Evolutionary conservation across 1,140 invertebrate species (phyloP).

Genomic region (Lepidurus couesii): DNA sequence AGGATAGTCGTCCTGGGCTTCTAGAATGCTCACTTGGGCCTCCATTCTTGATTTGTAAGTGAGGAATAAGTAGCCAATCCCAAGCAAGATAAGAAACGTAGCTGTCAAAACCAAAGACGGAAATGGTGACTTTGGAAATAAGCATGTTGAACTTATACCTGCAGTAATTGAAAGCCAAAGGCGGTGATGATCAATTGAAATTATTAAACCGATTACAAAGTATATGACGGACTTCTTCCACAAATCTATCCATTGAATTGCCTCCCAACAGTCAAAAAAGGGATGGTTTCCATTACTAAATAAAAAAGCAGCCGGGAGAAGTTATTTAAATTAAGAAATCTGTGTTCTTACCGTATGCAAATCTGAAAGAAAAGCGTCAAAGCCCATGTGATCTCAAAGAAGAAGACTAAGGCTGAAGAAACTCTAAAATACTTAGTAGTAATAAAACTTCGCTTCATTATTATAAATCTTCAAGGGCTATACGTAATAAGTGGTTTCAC

Average conservation of each 20-base stretch:
- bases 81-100: slow-evolving; percentile 43
- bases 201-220: slow-evolving; percentile 45
- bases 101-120: slow-evolving; percentile 40
- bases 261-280: slow-evolving; percentile 45
- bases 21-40: slow-evolving; percentile 34
- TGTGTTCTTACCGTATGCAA: slow-evolving; percentile 44
- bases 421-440: slow-evolving; percentile 40
- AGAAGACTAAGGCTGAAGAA: slow-evolving; percentile 45
- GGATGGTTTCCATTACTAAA: slow-evolving; percentile 35
- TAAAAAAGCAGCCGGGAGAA: background rate
- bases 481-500: slow-evolving; percentile 18
- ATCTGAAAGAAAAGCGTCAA: slow-evolving; percentile 48
- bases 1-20: slow-evolving; percentile 35
- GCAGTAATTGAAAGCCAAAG: slow-evolving; percentile 49
- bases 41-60: slow-evolving; percentile 31
- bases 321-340: background rate
- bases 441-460: slow-evolving; percentile 10
- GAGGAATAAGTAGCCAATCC: slow-evolving; percentile 41
- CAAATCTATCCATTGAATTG: slow-evolving; percentile 46
- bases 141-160: slow-evolving; percentile 39
- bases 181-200: slow-evolving; percentile 49
- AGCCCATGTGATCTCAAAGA: slow-evolving; percentile 49
- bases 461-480: background rate
- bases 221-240: slow-evolving; percentile 52
- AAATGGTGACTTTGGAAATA: background rate